phyloP scores from a whole-genome alignment of 1,140 invertebrate genomes.

The Ctenoplectra terminalis region DNA sequence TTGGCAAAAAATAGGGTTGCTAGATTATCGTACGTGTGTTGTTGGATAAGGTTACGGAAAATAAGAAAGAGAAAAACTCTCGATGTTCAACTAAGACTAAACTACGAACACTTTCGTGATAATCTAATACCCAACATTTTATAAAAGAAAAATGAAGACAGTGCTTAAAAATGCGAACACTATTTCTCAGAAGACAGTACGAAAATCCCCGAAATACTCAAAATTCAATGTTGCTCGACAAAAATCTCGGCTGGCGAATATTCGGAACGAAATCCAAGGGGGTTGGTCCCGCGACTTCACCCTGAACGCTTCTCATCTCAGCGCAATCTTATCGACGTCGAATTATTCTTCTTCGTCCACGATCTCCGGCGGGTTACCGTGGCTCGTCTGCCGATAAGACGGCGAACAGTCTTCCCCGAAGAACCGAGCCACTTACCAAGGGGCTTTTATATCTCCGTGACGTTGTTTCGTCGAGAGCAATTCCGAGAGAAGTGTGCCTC shows the following conservation, averaged over 20 bases:
- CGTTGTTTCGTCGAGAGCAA: constrained; percentile 45
- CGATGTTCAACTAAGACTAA: too few relatives aligned
- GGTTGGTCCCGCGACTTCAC: background rate
- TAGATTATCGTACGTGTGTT: too few relatives aligned
- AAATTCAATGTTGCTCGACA: background rate
- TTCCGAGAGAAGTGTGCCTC: constrained; percentile 7
- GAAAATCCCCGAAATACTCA: background rate
- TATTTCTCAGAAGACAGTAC: too few relatives aligned
- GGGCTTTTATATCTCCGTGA: constrained; percentile 30
- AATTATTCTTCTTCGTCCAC: constrained; percentile 48
- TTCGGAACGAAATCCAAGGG: background rate
- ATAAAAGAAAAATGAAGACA: too few relatives aligned
- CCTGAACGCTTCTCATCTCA: background rate
- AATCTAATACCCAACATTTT: too few relatives aligned
- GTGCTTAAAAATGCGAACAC: too few relatives aligned
- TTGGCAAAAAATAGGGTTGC: too few relatives aligned
- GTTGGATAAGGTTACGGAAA: too few relatives aligned
- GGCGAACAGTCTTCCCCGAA: background rate
- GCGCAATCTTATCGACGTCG: constrained; percentile 40
- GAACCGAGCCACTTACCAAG: constrained; percentile 11
- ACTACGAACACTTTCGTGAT: too few relatives aligned
- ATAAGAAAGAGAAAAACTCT: too few relatives aligned
- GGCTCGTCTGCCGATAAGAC: constrained; percentile 22
- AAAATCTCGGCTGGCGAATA: background rate
- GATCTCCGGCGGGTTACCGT: constrained; percentile 18